Evolutionary conservation across 1,140 invertebrate genomes (phyloP), one percentile per base, ranked within the genome.

Genomic region (Euura saliciscinereae): DNA sequence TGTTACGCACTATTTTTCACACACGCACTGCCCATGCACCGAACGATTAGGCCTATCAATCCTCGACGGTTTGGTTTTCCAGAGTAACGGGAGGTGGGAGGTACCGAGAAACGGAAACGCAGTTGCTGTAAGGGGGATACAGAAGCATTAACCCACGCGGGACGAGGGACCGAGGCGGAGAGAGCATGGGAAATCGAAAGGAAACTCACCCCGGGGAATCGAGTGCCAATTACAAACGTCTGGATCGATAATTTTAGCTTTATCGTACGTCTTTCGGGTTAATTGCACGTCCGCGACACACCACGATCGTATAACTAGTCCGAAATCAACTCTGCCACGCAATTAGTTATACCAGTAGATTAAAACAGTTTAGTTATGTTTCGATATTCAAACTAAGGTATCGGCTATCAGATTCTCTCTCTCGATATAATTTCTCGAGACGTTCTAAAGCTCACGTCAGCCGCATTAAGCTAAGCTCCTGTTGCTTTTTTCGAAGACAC

Each of bases 41-140:
- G 4, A 69, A 44, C 68, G 68, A 69, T 69, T 69, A 69, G 68
- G 45, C 68, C 68, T 69, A 69, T 69, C 68, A 69, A 69, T 69
- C 68, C 51, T 59, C 51, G 51, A 59, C 51, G 13, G 51, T 59
- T 59, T 59, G 8, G 43, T 11, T 28, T 28, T 28, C 28, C 28
- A 28, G 28, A 28, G 28, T 28, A 11, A 43, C 28, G 28, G 43
- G n/a, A 44, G 11, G 43, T 13, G n/a, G n/a, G 45, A 44, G 68
- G 68, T 28, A 44, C 68, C 45, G 68, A 69, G 45, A 69, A 69
- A 8, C 4, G 44, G 68, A 69, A 69, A 69, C 68, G 42, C 43
- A 10, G n/a, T 10, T 44, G 45, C 4, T n/a, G 28, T 28, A 28
- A 59, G 13, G 51, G 51, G 51, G 51, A 11, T 59, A 8, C 8